A percentile compares a stretch with the other conserved stretches of the same genome.
phyloP scores from a whole-genome alignment of 2,797 vertebrate genomes.

The Pristis pectinata region DNA sequence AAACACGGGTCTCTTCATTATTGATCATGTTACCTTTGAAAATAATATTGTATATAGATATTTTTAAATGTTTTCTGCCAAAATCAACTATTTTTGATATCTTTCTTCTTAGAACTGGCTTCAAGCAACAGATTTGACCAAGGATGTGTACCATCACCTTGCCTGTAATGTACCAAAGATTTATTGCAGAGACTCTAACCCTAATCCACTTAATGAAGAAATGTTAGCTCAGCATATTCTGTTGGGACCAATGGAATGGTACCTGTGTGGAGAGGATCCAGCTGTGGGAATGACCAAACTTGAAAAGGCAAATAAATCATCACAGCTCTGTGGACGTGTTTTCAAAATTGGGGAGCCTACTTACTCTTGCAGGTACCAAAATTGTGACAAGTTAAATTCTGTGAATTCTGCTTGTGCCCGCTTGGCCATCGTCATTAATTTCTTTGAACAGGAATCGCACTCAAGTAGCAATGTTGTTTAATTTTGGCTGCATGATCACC shows the following conservation, averaged over 20 bases:
- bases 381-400: neutral
- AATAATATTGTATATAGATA: neutral
- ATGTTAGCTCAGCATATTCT: constrained; percentile 77
- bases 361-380: constrained; percentile 86
- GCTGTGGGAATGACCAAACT: constrained; percentile 74
- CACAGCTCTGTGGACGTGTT: constrained; percentile 86
- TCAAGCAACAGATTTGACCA: constrained; percentile 71
- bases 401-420: neutral
- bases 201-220: constrained; percentile 79
- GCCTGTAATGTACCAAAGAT: constrained; percentile 82
- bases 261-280: constrained; percentile 84
- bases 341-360: constrained; percentile 97
- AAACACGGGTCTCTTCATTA: neutral
- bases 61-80: neutral
- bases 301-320: constrained; percentile 81
- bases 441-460: neutral
- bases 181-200: constrained; percentile 76
- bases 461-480: neutral
- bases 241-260: constrained; percentile 86
- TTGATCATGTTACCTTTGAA: neutral
- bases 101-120: constrained; percentile 74
- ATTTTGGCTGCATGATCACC: neutral
- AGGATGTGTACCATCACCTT: constrained; percentile 79
- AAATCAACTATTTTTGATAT: neutral
- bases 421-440: neutral